These are phyloP conservation scores for Colossoma macropomum DNA, from an alignment of 2,113 vertebrate genomes.

Conservation along the genomic window DNA sequence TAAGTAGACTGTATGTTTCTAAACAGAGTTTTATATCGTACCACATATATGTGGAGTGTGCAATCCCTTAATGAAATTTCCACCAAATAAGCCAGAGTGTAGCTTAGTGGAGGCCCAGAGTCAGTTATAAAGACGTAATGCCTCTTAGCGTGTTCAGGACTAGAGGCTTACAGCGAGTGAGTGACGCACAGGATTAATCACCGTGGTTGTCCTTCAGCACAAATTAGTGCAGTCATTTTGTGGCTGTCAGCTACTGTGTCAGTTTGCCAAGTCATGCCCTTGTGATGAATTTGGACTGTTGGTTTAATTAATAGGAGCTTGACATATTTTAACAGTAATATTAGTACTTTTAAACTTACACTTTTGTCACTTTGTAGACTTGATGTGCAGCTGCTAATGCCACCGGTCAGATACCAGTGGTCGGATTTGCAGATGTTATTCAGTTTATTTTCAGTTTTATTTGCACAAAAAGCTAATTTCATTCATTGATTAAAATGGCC, in stretches of 20 bases:
- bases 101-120: not conserved
- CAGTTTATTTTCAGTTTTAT: no score
- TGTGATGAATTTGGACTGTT: not conserved
- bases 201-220: slow-evolving; percentile 55
- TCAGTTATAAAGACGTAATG: not conserved
- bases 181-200: slow-evolving; percentile 58
- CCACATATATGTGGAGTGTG: not conserved
- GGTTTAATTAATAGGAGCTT: not conserved
- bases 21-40: no score
- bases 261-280: not conserved
- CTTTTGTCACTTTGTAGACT: no score
- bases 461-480: no score
- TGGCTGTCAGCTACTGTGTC: slow-evolving; percentile 1
- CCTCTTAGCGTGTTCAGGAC: slow-evolving; percentile 2
- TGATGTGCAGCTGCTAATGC: no score
- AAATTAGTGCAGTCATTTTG: slow-evolving; percentile 39
- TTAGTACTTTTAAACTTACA: not conserved
- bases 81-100: not conserved
- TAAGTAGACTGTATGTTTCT: no score
- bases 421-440: no score
- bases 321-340: not conserved
- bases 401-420: no score
- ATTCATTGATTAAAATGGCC: not conserved
- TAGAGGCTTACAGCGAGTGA: slow-evolving; percentile 34
- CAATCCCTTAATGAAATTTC: not conserved